These are phyloP conservation scores for Dioctria linearis DNA, from an alignment of 2,888 invertebrate species.

Conservation along the genomic window DNA sequence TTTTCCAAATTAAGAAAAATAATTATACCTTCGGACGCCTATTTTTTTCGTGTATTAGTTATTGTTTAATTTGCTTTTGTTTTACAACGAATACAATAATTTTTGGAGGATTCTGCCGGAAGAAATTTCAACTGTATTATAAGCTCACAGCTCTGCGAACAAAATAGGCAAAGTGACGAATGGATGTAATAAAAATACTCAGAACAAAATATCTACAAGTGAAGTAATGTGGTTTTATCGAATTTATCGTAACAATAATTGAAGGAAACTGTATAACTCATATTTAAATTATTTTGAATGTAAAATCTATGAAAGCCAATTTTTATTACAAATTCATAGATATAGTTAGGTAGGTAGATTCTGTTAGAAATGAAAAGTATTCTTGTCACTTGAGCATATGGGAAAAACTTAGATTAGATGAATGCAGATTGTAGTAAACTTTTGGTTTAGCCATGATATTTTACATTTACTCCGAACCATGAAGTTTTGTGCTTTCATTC, in stretches of 20 bases:
- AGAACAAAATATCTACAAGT: conserved; percentile 59
- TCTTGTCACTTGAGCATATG: neutral
- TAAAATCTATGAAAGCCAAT: conserved; percentile 1
- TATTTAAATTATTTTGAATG: conserved; percentile 25
- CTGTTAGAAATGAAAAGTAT: neutral
- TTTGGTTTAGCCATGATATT: no score
- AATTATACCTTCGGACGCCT: conserved; percentile 55
- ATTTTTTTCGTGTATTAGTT: conserved; percentile 58
- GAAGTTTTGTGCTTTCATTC: no score
- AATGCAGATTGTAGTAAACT: no score
- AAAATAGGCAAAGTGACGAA: conserved; percentile 59
- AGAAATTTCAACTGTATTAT: conserved; percentile 43
- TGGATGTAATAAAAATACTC: conserved; percentile 40
- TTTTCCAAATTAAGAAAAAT: conserved; percentile 23
- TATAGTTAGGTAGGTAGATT: neutral
- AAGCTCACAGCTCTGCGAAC: conserved; percentile 55
- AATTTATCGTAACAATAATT: conserved; percentile 9
- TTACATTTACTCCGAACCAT: no score
- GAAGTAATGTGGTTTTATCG: conserved; percentile 19
- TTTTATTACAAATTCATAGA: neutral
- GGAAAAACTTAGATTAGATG: neutral
- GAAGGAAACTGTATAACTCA: conserved; percentile 36
- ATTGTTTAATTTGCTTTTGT: conserved; percentile 37
- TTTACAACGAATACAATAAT: conserved; percentile 26
- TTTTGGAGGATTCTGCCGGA: conserved; percentile 46